Evolutionary conservation across 2,888 invertebrate species (phyloP), one percentile per base, ranked within the genome.

Genomic region (Xestia c-nigrum): DNA sequence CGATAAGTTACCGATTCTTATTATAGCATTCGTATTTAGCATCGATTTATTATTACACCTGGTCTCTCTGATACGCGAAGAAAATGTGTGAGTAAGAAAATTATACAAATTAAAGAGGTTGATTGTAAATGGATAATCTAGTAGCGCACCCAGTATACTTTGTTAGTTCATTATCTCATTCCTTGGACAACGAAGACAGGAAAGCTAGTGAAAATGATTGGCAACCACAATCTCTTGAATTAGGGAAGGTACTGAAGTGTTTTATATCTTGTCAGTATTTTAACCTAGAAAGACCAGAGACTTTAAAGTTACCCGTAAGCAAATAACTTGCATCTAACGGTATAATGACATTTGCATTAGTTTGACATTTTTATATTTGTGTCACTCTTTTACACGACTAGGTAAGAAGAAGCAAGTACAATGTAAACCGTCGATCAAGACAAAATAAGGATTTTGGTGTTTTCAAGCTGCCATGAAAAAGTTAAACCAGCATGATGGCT

Each of bases 1-100:
- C 72, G 80, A 80, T 80, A 80, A 83, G n/a, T 68, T 71, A 70
- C 63, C 16, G 16, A 74, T 74, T 74, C 63, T 68, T 70, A 83
- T 68, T 59, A 67, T 21, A 50, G 64, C 40, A 55, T 68, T 21
- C 38, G 31, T 81, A 68, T 74, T 70, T 40, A 59, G 64, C 50
- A 24, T 24, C 57, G 24, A 59, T 70, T 65, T 70, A 65, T 65
- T 70, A 31, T 9, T 55, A 47, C 67, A 81, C 70, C 63, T 76
- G 71, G 63, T 71, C 21, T 47, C 3, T 63, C 6, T 9, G 16
- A 78, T 50, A 55, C 70, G 66, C 59, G 78, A 21, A 57, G n/a
- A 7, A 12, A 1, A 38, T 67, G 16, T 50, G 40, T 52, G 12
- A 55, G 7, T 24, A 14, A 31, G 24, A 40, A 24, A 40, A 6